Conservation (phyloP, 2,797 vertebrate species). For the Acipenser ruthenus region DNA sequence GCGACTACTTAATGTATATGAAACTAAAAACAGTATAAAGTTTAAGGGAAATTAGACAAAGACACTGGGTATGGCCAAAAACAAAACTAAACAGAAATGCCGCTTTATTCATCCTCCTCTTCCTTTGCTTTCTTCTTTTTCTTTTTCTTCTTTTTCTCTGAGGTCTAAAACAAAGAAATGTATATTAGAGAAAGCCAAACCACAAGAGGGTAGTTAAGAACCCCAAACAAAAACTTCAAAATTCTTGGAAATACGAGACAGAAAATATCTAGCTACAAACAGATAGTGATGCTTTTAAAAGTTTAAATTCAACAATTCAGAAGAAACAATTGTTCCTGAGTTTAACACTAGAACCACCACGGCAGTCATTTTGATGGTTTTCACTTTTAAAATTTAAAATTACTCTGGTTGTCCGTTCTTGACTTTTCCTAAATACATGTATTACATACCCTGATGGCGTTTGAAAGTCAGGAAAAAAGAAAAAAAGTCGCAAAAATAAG, state of each 20-base stretch:
- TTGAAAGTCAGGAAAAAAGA: no score
- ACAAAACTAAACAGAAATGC: neutral
- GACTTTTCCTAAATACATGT: no score
- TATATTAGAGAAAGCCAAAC: conserved; percentile 26
- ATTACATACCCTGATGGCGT: no score
- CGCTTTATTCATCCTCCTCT: conserved; percentile 27
- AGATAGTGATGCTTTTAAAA: no score
- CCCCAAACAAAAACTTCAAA: neutral
- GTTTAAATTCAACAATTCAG: no score
- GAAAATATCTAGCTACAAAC: neutral
- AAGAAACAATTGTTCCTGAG: no score
- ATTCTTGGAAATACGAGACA: no score
- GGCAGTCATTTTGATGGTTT: no score
- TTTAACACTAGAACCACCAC: no score
- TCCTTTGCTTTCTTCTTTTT: conserved; percentile 64
- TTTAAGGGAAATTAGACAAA: conserved; percentile 22
- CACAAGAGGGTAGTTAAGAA: conserved; percentile 7
- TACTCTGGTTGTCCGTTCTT: no score
- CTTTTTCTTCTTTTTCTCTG: conserved; percentile 73
- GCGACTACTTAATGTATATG: neutral
- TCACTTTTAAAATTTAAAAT: no score
- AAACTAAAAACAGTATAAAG: conserved; percentile 15
- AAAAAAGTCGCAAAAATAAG: no score
- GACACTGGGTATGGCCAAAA: neutral
- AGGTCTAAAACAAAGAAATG: conserved; percentile 47